A percentile compares a stretch with the other conserved stretches of the same genome.
Conservation (phyloP, 2,113 vertebrate genomes). For the Apistogramma diplotaenia region DNA sequence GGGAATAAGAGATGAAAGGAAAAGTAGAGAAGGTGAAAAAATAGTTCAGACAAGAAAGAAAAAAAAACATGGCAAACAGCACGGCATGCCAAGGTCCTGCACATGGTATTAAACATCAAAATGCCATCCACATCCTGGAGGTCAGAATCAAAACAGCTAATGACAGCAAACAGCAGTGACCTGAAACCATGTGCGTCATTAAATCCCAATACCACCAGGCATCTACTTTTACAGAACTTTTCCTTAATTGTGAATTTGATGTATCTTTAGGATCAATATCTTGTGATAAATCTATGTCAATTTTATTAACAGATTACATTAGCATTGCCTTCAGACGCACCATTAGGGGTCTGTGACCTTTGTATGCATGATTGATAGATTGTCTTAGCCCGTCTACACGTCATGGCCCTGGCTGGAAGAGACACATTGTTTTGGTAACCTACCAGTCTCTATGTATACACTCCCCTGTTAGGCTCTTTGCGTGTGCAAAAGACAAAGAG, state of each 20-base stretch:
- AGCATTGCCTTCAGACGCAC: slow-evolving; percentile 68
- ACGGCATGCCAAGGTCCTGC: not conserved
- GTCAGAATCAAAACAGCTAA: slow-evolving; percentile 39
- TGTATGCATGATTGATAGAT: slow-evolving; percentile 69
- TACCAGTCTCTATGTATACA: slow-evolving; percentile 53
- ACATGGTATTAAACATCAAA: not conserved
- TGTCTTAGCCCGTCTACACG: slow-evolving; percentile 62
- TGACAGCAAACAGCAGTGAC: slow-evolving; percentile 37
- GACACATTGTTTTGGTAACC: slow-evolving; percentile 66
- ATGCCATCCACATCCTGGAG: not conserved
- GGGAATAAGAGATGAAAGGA: not conserved
- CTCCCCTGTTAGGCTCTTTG: slow-evolving; percentile 32
- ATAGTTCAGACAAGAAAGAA: not conserved
- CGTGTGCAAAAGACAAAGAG: slow-evolving; percentile 17
- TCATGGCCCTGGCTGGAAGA: slow-evolving; percentile 40
- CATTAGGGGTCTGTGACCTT: slow-evolving; percentile 65
- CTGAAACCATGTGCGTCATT: slow-evolving; percentile 29
- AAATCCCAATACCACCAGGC: slow-evolving; percentile 36
- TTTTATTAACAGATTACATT: slow-evolving; percentile 73
- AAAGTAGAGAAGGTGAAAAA: not conserved
- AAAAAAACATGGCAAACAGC: not conserved
- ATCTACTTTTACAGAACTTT: slow-evolving; percentile 32
- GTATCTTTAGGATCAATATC: slow-evolving; percentile 53
- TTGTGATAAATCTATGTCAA: slow-evolving; percentile 56
- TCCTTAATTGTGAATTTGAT: slow-evolving; percentile 46